Conservation (phyloP, 2,888 invertebrate genomes). For the Zaprionus lineosus region DNA sequence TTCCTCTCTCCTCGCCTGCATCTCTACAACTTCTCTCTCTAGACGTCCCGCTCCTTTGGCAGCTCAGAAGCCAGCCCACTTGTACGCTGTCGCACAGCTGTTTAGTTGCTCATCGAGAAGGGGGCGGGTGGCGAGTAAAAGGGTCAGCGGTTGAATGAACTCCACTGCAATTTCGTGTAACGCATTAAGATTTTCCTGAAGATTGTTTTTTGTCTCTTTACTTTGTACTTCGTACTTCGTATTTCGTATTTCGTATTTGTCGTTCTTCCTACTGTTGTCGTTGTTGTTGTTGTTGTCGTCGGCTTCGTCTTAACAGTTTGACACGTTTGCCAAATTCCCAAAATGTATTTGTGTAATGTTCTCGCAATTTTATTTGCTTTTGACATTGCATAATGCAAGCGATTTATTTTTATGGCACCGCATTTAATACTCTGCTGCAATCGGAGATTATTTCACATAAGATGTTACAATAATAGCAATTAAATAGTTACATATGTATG, state of each 20-base stretch:
- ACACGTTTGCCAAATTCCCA: conserved; percentile 36
- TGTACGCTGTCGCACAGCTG: conserved; percentile 53
- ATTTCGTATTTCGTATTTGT: too few species aligned
- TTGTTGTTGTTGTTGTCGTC: too few species aligned
- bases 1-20: background rate
- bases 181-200: conserved; percentile 28
- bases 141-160: conserved; percentile 81
- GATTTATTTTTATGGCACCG: conserved; percentile 26
- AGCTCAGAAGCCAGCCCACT: too few species aligned
- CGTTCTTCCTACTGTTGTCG: too few species aligned
- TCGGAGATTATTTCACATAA: too few species aligned
- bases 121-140: conserved; percentile 50
- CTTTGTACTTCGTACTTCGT: background rate
- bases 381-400: conserved; percentile 57
- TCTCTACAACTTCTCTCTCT: background rate
- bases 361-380: conserved; percentile 36
- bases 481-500: too few species aligned
- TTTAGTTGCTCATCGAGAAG: conserved; percentile 35
- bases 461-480: too few species aligned
- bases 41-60: conserved; percentile 14
- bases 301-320: too few species aligned
- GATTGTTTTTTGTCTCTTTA: background rate
- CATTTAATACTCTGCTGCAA: conserved; percentile 5
- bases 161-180: conserved; percentile 57
- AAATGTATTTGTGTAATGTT: conserved; percentile 47